A percentile compares a stretch with the other conserved stretches of the same genome.
phyloP scores from a whole-genome alignment of 1,140 invertebrate species.

The Melanaphis sacchari region DNA sequence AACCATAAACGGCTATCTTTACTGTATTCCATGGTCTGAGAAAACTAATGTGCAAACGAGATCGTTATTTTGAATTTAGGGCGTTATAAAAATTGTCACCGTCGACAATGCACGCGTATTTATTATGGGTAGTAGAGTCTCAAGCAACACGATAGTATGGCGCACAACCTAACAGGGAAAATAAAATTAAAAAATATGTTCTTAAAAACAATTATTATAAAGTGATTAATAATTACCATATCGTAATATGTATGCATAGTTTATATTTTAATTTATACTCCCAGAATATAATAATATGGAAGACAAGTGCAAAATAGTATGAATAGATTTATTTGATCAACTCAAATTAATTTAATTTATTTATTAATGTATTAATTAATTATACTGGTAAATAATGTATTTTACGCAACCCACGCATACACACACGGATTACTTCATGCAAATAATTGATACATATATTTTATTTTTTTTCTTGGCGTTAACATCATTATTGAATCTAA shows the following conservation, averaged over 20 bases:
- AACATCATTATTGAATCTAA: neutral
- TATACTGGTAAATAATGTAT: no score
- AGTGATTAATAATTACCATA: neutral
- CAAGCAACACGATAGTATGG: neutral
- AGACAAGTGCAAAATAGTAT: neutral
- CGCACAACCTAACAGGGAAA: no score
- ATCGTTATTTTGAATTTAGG: conserved; percentile 14
- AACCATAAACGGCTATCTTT: conserved; percentile 6
- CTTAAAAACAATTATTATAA: neutral
- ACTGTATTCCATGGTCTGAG: neutral
- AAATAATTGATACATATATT: neutral
- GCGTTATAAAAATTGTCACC: conserved; percentile 13
- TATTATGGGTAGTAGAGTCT: neutral
- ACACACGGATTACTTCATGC: neutral
- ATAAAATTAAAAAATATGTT: neutral
- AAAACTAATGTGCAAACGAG: conserved; percentile 5
- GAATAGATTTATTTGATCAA: neutral
- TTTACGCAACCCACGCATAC: neutral
- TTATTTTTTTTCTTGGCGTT: neutral
- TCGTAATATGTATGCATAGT: neutral
- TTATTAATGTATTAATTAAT: no score
- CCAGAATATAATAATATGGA: neutral
- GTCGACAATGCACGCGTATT: neutral
- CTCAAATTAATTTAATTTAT: neutral
- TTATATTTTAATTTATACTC: neutral